A percentile compares a stretch with the other conserved stretches of the same genome.
phyloP scores from a whole-genome alignment of 2,888 invertebrate genomes.

The Ichneumon xanthorius region DNA sequence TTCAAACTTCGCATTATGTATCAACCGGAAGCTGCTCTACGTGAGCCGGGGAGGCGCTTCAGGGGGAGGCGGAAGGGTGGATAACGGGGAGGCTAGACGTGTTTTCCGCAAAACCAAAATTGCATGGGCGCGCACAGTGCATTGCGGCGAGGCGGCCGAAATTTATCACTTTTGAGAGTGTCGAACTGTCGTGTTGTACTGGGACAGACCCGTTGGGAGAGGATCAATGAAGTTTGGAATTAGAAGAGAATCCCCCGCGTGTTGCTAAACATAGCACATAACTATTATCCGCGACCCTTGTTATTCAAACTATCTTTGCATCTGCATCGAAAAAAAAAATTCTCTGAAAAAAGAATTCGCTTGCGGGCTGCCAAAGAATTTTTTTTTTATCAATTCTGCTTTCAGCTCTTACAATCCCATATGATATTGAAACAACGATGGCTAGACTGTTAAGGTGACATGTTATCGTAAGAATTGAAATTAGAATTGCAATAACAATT shows the following conservation, averaged over 20 bases:
- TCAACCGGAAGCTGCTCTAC: conserved; percentile 73
- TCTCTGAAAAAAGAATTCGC: too few species aligned
- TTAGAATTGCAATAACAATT: too few species aligned
- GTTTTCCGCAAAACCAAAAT: conserved; percentile 41
- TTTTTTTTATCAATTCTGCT: too few species aligned
- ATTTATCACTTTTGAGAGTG: conserved; percentile 36
- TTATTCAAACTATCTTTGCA: background rate
- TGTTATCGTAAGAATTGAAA: too few species aligned
- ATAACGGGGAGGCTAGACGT: conserved; percentile 28
- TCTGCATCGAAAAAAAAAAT: background rate
- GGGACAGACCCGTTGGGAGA: conserved; percentile 8
- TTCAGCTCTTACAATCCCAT: too few species aligned
- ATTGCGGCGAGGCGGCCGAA: conserved; percentile 33
- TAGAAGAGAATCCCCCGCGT: background rate
- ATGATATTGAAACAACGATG: too few species aligned
- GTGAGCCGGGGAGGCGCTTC: conserved; percentile 35
- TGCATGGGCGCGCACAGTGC: conserved; percentile 31
- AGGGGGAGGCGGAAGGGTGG: conserved; percentile 6
- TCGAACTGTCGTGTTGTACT: conserved; percentile 7
- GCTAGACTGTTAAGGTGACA: too few species aligned
- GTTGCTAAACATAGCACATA: background rate
- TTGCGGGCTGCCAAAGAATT: too few species aligned
- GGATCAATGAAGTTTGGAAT: conserved; percentile 20
- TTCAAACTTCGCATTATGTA: conserved; percentile 77
- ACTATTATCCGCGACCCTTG: background rate